Conservation (phyloP, 2,113 vertebrate species). For the Phaetusa simplex region DNA sequence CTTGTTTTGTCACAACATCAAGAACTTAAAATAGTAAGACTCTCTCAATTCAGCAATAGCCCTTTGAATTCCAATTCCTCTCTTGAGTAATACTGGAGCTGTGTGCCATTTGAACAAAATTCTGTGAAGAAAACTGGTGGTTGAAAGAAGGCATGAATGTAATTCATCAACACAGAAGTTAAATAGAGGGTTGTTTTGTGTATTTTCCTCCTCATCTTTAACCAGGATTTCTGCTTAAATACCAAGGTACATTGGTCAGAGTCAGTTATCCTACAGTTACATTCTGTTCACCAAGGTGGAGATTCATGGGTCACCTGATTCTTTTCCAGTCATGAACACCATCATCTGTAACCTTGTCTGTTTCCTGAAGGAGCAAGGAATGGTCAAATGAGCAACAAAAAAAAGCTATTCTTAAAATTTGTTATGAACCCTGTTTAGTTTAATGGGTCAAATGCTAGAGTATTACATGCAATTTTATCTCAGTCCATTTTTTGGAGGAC, state of each 20-base stretch:
- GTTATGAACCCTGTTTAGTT: constrained; percentile 66
- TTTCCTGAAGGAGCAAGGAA: constrained; percentile 68
- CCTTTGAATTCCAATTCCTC: background rate
- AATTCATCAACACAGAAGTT: background rate
- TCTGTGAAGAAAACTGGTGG: background rate
- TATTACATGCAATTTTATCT: constrained; percentile 64
- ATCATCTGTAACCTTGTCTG: constrained; percentile 56
- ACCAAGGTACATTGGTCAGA: background rate
- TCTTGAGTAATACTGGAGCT: background rate
- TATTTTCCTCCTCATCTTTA: background rate
- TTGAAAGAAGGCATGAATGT: background rate
- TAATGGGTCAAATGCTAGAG: constrained; percentile 63
- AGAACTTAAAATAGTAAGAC: background rate
- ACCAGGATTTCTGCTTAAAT: background rate
- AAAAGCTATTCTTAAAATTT: constrained; percentile 57
- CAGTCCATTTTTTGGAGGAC: constrained; percentile 64
- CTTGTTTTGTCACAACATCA: background rate
- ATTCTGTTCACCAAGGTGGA: constrained; percentile 14
- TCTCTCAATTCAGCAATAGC: background rate
- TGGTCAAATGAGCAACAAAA: constrained; percentile 64
- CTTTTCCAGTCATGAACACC: constrained; percentile 63
- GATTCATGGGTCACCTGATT: constrained; percentile 59
- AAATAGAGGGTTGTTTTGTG: background rate
- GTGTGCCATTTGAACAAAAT: background rate
- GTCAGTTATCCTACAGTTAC: background rate